Base-by-base conservation (phyloP, 2,797 vertebrate species). In the Melanotaenia parkinsoni region DNA sequence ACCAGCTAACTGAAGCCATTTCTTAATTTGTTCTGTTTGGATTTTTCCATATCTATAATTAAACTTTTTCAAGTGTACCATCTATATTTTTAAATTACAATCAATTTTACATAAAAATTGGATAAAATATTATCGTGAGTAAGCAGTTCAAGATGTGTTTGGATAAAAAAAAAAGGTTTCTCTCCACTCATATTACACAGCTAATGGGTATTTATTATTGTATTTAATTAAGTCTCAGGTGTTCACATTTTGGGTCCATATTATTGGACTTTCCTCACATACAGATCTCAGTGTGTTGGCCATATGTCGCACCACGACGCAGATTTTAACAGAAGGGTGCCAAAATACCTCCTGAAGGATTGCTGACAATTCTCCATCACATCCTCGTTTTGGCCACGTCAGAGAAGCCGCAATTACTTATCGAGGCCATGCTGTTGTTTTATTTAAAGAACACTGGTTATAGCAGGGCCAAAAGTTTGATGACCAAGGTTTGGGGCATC, bases 291-390 rank as follows among this genome's bases (percentile, higher is more conserved):
- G 85, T 56, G 86, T 89, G 89, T 90, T 78, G 20, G 84, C 87
- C 63, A 80, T 85, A 85, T 62, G 86, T 94, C 89, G 74, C 94
- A 92, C 91, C 75, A 75, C 54, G 30, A 81, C 80, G 92, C 85
- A 90, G 89, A 93, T 91, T 94, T 81, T 94, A 85, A 92, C 93
- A 83, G 83, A 90, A 57, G 67, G 72, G 89, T 91, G 92, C 74
- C 88, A 68, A 76, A 67, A 38, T 2, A 50, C 70, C 77, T 75
- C 37, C 16, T 20, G 18, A 57, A 4, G 3, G 72, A 74, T 78
- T 83, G 80, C 77, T 77, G 30, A 77, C 65, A 38, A 43, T 72
- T 83, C 80, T 76, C 71, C 74, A 63, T 77, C 71, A 30, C 26
- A 53, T 63, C 65, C 54, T 64, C 72, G 26, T 81, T 84, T 86